These are phyloP conservation scores for Drosophila biarmipes DNA, from an alignment of 1,140 invertebrate genomes.

Conservation along the genomic window DNA sequence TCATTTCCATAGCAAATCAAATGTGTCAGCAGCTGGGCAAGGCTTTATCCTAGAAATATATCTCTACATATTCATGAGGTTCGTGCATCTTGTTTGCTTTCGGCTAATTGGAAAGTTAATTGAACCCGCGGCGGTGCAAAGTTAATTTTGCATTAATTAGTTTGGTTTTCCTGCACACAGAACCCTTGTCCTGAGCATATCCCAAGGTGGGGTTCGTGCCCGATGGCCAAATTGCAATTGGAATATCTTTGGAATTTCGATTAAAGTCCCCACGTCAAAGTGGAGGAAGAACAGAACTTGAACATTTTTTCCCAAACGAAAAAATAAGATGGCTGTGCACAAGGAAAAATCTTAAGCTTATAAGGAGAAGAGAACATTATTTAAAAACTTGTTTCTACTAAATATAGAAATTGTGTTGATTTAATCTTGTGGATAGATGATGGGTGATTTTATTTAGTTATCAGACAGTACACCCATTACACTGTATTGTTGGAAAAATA, in stretches of 20 bases:
- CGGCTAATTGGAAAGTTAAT: slow-evolving; percentile 47
- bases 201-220: neutral
- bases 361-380: neutral
- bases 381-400: neutral
- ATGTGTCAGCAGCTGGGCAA: slow-evolving; percentile 41
- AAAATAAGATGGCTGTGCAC: neutral
- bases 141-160: slow-evolving; percentile 36
- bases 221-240: slow-evolving; percentile 54
- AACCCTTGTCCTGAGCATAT: neutral
- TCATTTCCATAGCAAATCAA: slow-evolving; percentile 52
- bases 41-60: slow-evolving; percentile 17
- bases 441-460: too few species aligned
- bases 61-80: slow-evolving; percentile 19
- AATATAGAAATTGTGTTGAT: too few species aligned
- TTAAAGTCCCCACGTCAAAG: slow-evolving; percentile 57
- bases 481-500: too few species aligned
- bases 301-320: slow-evolving; percentile 20
- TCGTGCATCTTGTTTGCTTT: slow-evolving; percentile 29
- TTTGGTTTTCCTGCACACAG: slow-evolving; percentile 2
- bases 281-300: slow-evolving; percentile 17
- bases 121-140: slow-evolving; percentile 18
- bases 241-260: slow-evolving; percentile 59
- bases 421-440: too few species aligned
- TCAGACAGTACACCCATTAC: too few species aligned
- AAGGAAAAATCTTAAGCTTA: slow-evolving; percentile 4